These are phyloP conservation scores for Micropoecilia bifurca DNA, from an alignment of 2,797 vertebrate species.

Conservation along the genomic window DNA sequence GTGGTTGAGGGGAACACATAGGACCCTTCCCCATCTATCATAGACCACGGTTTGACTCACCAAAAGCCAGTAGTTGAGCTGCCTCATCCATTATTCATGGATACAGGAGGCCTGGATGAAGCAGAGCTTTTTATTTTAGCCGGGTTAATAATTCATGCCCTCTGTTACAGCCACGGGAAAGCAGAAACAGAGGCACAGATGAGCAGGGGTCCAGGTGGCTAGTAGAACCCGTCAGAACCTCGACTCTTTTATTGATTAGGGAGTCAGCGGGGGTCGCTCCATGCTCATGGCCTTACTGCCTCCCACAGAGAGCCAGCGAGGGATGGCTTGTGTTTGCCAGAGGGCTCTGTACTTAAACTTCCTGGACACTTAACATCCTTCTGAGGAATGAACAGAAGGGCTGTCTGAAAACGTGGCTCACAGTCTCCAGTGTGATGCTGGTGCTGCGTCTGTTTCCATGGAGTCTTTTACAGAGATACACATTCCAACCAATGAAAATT, in stretches of 20 bases:
- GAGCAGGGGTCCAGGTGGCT: constrained; percentile 72
- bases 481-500: constrained; percentile 4
- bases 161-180: constrained; percentile 74
- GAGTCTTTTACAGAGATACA: constrained; percentile 9
- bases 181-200: constrained; percentile 72
- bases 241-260: constrained; percentile 69
- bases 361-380: constrained; percentile 54
- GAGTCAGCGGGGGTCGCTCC: constrained; percentile 62
- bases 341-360: constrained; percentile 46
- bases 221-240: constrained; percentile 71
- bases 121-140: constrained; percentile 85
- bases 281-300: constrained; percentile 48
- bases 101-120: constrained; percentile 78
- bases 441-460: background rate
- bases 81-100: constrained; percentile 84
- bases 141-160: constrained; percentile 86
- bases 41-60: constrained; percentile 80
- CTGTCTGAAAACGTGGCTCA: constrained; percentile 36
- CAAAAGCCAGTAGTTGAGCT: constrained; percentile 82
- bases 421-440: background rate
- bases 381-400: constrained; percentile 31
- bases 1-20: constrained; percentile 37
- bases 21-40: constrained; percentile 79
- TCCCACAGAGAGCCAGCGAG: constrained; percentile 53
- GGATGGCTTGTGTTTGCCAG: constrained; percentile 41